Conservation (phyloP, 2,113 vertebrate species). For the Eptesicus fuscus region DNA sequence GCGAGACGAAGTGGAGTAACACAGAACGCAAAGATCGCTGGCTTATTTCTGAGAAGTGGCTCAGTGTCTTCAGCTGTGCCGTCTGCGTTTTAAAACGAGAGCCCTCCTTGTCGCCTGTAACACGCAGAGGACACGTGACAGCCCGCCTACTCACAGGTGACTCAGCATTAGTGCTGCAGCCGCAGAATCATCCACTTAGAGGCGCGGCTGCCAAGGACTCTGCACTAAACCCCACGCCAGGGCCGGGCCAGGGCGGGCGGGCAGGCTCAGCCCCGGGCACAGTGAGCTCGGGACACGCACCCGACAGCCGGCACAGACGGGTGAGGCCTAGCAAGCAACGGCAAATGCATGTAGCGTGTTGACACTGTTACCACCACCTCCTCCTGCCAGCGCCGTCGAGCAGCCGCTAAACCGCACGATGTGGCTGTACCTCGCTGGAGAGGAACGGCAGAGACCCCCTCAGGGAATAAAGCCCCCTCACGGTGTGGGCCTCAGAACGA, state of each 20-base stretch:
- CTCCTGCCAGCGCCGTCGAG: too few relatives aligned
- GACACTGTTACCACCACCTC: not conserved
- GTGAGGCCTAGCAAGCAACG: not conserved
- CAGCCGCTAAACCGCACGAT: not conserved
- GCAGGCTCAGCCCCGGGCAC: not conserved
- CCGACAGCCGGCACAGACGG: not conserved
- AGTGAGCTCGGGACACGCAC: not conserved
- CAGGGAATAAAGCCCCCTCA: too few relatives aligned
- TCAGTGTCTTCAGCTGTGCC: not conserved
- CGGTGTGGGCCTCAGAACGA: not conserved
- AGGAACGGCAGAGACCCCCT: not conserved
- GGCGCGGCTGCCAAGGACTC: not conserved
- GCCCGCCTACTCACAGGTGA: not conserved
- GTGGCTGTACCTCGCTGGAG: not conserved
- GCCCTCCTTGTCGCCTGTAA: not conserved
- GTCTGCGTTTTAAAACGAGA: not conserved
- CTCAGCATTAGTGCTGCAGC: not conserved
- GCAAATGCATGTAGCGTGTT: not conserved
- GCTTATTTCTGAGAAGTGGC: not conserved
- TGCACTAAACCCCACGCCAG: not conserved
- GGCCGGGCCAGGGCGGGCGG: not conserved
- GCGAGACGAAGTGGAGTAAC: not conserved
- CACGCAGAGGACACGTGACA: not conserved
- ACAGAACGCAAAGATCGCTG: not conserved
- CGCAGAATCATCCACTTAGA: not conserved